phyloP scores from a whole-genome alignment of 1,140 invertebrate species.

The Panulirus ornatus region DNA sequence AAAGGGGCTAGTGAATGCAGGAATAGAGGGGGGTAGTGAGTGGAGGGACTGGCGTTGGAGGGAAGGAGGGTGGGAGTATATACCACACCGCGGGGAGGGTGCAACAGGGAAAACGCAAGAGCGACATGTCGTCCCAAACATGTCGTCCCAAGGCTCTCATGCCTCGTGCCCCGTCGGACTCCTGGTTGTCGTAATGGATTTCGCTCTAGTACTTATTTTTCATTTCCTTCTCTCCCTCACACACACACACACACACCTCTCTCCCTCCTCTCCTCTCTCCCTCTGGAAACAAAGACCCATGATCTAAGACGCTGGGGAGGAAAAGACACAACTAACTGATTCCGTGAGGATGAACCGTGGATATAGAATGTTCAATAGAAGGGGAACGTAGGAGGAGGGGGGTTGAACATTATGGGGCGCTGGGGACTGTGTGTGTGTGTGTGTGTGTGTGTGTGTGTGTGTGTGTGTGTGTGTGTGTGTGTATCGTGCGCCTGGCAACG shows the following conservation, averaged over 20 bases:
- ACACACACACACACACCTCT: no score
- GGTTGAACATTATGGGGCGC: no score
- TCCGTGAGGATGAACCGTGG: no score
- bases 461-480: no score
- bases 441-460: no score
- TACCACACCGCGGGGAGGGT: not conserved
- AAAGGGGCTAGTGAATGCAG: not conserved
- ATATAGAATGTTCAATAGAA: no score
- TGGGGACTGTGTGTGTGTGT: no score
- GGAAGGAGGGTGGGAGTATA: not conserved
- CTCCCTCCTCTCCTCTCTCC: not conserved
- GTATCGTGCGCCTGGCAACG: constrained; percentile 60
- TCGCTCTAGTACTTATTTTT: not conserved
- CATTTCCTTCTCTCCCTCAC: not conserved
- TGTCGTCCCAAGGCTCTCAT: no score
- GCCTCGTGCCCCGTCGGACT: not conserved
- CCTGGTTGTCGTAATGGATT: constrained; percentile 26
- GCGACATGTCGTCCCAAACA: constrained; percentile 26
- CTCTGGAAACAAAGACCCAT: not conserved
- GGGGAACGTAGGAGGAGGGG: no score
- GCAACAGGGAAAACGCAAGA: constrained; percentile 31
- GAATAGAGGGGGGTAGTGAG: not conserved
- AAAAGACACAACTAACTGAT: no score
- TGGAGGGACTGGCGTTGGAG: not conserved
- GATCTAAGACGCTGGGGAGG: not conserved